These are phyloP conservation scores for Zingel zingel DNA, from an alignment of 2,113 vertebrate species.

Conservation along the genomic window DNA sequence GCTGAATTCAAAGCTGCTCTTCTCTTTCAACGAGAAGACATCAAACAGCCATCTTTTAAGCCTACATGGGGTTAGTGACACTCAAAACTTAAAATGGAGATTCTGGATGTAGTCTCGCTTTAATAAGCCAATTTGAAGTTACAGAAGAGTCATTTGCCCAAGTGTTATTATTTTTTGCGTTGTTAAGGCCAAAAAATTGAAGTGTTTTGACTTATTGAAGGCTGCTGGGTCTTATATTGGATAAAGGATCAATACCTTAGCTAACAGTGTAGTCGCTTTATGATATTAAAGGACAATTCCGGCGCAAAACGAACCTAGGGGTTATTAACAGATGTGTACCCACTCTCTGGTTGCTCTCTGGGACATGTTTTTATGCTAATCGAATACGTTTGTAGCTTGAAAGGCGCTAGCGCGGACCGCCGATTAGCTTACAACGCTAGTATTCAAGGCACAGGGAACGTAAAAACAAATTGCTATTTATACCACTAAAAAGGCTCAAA, in stretches of 20 bases:
- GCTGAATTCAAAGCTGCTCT: conserved; percentile 33
- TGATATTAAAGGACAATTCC: too few species aligned
- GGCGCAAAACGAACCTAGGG: too few species aligned
- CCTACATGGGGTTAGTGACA: conserved; percentile 16
- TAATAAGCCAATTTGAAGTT: conserved; percentile 45
- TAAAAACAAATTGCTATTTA: too few species aligned
- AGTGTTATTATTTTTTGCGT: conserved; percentile 14
- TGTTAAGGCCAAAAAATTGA: conserved; percentile 6
- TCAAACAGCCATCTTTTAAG: conserved; percentile 16
- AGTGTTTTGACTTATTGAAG: conserved; percentile 30
- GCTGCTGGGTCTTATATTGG: background rate
- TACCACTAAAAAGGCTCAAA: too few species aligned
- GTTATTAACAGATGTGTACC: too few species aligned
- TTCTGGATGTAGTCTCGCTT: conserved; percentile 4
- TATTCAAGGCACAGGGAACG: too few species aligned
- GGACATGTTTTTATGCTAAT: too few species aligned
- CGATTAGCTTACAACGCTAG: too few species aligned
- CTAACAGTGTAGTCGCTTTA: background rate
- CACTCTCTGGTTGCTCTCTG: too few species aligned
- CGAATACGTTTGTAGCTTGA: too few species aligned
- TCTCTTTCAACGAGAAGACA: conserved; percentile 28
- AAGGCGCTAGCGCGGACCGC: too few species aligned
- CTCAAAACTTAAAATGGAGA: conserved; percentile 20
- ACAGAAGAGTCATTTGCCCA: conserved; percentile 1
- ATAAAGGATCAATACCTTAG: background rate